These are phyloP conservation scores for Electrophaes corylata DNA, from an alignment of 2,888 invertebrate species.

Conservation along the genomic window DNA sequence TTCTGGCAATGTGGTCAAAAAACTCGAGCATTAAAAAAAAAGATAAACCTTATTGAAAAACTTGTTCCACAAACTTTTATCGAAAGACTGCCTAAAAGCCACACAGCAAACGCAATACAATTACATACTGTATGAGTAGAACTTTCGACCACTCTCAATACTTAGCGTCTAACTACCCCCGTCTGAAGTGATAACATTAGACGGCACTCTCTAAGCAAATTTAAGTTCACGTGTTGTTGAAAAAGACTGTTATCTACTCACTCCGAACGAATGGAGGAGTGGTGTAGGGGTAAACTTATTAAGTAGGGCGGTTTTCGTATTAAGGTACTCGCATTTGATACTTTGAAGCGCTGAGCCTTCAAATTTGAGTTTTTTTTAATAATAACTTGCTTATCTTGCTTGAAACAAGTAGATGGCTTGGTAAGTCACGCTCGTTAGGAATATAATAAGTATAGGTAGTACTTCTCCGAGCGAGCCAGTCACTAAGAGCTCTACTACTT, in stretches of 20 bases:
- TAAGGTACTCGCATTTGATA: constrained; percentile 37
- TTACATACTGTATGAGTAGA: neutral
- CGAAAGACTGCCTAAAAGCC: neutral
- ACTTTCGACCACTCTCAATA: neutral
- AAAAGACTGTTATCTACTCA: constrained; percentile 64
- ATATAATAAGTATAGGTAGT: too few species aligned
- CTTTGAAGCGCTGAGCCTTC: too few species aligned
- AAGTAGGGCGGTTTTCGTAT: constrained; percentile 39
- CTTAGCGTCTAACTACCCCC: constrained; percentile 6
- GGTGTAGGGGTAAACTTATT: constrained; percentile 75
- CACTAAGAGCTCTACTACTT: too few species aligned
- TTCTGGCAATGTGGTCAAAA: too few species aligned
- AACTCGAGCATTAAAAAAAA: too few species aligned
- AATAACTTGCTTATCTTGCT: too few species aligned
- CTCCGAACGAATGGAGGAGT: constrained; percentile 71
- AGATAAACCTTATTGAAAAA: too few species aligned
- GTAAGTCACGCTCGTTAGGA: too few species aligned
- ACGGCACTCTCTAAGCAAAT: constrained; percentile 46
- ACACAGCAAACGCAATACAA: neutral
- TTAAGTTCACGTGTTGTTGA: constrained; percentile 51
- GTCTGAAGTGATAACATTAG: constrained; percentile 23
- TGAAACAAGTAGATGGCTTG: too few species aligned
- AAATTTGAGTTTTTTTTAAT: too few species aligned
- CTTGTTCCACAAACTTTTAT: neutral
- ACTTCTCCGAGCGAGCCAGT: too few species aligned